A percentile compares a stretch with the other conserved stretches of the same genome.
Conservation (phyloP, 2,888 invertebrate genomes). For the Agrochola lota region DNA sequence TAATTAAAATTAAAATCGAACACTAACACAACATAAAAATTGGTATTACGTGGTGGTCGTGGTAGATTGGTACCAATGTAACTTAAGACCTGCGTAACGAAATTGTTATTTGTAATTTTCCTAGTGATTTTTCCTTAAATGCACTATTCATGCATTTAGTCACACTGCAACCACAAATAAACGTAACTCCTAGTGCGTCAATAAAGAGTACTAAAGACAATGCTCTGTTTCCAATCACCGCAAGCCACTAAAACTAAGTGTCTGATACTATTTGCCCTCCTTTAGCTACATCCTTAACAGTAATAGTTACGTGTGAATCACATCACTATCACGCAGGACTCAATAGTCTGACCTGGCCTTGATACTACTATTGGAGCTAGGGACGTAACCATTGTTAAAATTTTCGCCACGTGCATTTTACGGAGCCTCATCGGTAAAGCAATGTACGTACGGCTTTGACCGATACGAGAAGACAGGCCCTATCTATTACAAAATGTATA, state of each 20-base stretch:
- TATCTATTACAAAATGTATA: background rate
- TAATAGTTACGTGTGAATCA: conserved; percentile 47
- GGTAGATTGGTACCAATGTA: background rate
- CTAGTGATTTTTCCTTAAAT: background rate
- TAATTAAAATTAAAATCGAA: background rate
- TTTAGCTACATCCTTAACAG: conserved; percentile 46
- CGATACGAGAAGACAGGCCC: conserved; percentile 7
- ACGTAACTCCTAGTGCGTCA: conserved; percentile 4
- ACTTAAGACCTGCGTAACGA: background rate
- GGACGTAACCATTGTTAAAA: conserved; percentile 29
- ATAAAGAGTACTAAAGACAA: conserved; percentile 1
- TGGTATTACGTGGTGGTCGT: background rate
- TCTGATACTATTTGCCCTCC: conserved; percentile 49
- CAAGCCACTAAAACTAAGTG: conserved; percentile 41
- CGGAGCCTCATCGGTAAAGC: conserved; percentile 22
- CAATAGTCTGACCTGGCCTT: conserved; percentile 20
- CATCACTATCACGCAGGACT: conserved; percentile 29
- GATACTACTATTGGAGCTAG: conserved; percentile 6
- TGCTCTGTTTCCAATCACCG: conserved; percentile 28
- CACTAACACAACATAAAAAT: background rate
- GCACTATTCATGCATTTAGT: conserved; percentile 13
- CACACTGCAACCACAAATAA: conserved; percentile 6
- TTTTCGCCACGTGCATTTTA: conserved; percentile 39
- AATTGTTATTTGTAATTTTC: background rate
- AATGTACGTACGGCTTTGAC: conserved; percentile 29